Evolutionary conservation across 2,888 invertebrate species (phyloP).

Genomic region (Meganola albula): DNA sequence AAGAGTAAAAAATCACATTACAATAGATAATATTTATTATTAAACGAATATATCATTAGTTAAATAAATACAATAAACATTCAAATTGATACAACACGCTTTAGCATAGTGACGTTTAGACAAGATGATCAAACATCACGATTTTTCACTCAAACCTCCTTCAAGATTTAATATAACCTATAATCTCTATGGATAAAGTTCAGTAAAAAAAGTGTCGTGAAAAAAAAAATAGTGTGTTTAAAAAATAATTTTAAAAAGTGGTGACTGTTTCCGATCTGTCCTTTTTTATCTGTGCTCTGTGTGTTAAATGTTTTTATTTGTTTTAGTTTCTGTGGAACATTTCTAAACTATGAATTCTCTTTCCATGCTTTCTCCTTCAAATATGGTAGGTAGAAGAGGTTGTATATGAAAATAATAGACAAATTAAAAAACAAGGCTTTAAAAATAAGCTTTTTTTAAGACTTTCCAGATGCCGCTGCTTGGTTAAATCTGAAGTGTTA

Average conservation of each 20-base stretch:
- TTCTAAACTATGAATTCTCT: constrained; percentile 71
- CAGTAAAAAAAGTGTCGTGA: constrained; percentile 1
- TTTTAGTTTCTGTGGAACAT: constrained; percentile 36
- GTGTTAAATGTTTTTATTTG: constrained; percentile 31
- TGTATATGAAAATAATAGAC: constrained; percentile 67
- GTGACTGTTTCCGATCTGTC: constrained; percentile 27
- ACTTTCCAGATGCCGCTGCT: constrained; percentile 21
- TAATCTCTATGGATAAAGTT: no score
- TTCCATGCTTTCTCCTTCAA: constrained; percentile 77
- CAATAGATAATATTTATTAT: no score
- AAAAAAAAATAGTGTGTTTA: constrained; percentile 1
- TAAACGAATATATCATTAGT: no score
- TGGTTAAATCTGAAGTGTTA: constrained; percentile 18
- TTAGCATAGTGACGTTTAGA: constrained; percentile 20
- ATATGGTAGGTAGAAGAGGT: constrained; percentile 77
- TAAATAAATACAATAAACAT: background rate
- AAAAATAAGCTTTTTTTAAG: constrained; percentile 23
- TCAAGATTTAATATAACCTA: constrained; percentile 12
- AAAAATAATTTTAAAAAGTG: background rate
- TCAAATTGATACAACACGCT: constrained; percentile 28
- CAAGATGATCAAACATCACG: constrained; percentile 26
- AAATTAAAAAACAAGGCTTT: constrained; percentile 20
- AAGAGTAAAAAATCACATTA: no score
- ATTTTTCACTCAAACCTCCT: constrained; percentile 14
- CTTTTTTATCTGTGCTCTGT: constrained; percentile 29